Conservation (phyloP, 2,888 invertebrate genomes). For the Aelia acuminata region DNA sequence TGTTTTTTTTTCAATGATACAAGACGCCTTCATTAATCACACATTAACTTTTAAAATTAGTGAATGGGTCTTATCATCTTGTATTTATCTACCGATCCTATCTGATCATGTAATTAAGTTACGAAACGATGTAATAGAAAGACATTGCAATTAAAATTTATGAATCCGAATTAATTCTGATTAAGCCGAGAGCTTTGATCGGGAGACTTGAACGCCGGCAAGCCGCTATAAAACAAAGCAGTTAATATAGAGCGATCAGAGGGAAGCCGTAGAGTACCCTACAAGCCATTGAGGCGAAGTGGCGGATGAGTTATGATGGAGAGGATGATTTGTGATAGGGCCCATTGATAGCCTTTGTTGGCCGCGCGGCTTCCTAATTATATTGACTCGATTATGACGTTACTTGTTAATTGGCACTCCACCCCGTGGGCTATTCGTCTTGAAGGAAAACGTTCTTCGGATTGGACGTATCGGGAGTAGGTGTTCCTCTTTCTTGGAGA, state of each 20-base stretch:
- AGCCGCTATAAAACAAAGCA: slow-evolving; percentile 15
- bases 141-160: neutral
- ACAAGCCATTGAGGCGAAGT: slow-evolving; percentile 17
- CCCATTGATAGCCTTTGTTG: slow-evolving; percentile 52
- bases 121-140: neutral
- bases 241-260: neutral
- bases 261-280: neutral
- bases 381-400: slow-evolving; percentile 56
- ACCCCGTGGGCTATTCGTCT: slow-evolving; percentile 22
- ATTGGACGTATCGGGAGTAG: neutral
- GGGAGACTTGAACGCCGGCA: slow-evolving; percentile 35
- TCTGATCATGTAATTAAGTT: neutral
- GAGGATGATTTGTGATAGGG: slow-evolving; percentile 53
- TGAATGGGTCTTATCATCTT: neutral
- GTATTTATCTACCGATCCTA: neutral
- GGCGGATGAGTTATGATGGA: slow-evolving; percentile 33
- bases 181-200: neutral
- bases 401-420: slow-evolving; percentile 49
- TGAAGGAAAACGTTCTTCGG: neutral
- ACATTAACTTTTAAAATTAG: too few relatives aligned
- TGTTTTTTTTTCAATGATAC: too few relatives aligned
- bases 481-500: neutral
- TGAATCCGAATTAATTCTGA: neutral
- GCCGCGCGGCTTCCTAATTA: neutral
- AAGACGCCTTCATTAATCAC: too few relatives aligned